phyloP scores from a whole-genome alignment of 2,888 invertebrate species.

The Drosophila gaucha region DNA sequence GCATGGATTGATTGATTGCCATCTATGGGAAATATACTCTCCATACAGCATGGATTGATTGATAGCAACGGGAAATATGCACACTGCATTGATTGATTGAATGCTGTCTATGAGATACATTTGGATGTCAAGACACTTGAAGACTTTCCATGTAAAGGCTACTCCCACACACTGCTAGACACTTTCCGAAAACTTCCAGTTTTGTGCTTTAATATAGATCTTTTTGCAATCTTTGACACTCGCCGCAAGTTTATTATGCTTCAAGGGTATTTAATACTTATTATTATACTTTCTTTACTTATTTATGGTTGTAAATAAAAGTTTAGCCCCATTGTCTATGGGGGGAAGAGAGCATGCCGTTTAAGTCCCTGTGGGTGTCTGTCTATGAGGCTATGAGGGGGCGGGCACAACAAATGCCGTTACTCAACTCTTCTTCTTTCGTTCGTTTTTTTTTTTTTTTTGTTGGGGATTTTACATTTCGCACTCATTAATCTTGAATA shows the following conservation, averaged over 20 bases:
- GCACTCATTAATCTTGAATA: conserved; percentile 58
- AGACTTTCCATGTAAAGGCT: too few species aligned
- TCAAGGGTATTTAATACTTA: conserved; percentile 1
- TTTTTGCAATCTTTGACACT: conserved; percentile 5
- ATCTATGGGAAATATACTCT: too few species aligned
- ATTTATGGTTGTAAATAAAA: conserved; percentile 38
- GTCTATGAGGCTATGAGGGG: too few species aligned
- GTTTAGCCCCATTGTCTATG: conserved; percentile 40
- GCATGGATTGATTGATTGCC: too few species aligned
- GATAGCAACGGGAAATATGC: too few species aligned
- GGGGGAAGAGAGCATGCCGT: too few species aligned
- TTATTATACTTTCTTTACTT: conserved; percentile 6
- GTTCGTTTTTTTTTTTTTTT: conserved; percentile 1
- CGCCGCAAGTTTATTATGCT: conserved; percentile 1
- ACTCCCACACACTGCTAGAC: too few species aligned
- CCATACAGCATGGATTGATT: too few species aligned
- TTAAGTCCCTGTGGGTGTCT: conserved; percentile 2
- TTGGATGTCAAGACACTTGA: too few species aligned
- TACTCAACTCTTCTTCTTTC: conserved; percentile 23
- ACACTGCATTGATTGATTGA: too few species aligned
- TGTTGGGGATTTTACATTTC: conserved; percentile 31
- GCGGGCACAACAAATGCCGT: conserved; percentile 10
- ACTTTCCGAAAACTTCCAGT: background rate
- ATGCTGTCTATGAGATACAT: too few species aligned
- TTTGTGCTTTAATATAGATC: background rate